Evolutionary conservation across 2,797 vertebrate genomes (phyloP).

Genomic region (Takifugu ocellatus): DNA sequence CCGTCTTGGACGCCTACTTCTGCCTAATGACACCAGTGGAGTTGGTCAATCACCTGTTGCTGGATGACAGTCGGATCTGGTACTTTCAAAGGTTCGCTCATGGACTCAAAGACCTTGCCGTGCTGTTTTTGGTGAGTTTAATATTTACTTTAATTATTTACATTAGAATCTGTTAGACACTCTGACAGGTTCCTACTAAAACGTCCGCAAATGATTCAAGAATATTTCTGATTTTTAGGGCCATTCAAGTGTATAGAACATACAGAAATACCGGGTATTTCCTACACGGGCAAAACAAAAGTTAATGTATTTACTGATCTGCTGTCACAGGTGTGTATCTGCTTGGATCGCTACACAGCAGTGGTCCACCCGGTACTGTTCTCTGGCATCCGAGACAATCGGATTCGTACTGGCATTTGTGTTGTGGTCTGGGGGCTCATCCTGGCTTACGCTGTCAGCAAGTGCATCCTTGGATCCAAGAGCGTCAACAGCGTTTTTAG

Average conservation of each 20-base stretch:
- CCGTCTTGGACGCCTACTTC: slow-evolving; percentile 70
- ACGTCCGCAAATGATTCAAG: no score
- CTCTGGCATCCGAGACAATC: slow-evolving; percentile 59
- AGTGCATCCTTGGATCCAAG: slow-evolving; percentile 52
- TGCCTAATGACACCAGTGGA: slow-evolving; percentile 73
- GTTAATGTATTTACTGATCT: not conserved
- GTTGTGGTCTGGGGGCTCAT: slow-evolving; percentile 60
- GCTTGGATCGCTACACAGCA: slow-evolving; percentile 74
- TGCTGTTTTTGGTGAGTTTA: slow-evolving; percentile 68
- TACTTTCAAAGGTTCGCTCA: slow-evolving; percentile 69
- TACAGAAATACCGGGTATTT: no score
- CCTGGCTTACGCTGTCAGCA: slow-evolving; percentile 60
- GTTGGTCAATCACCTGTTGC: slow-evolving; percentile 64
- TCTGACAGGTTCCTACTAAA: no score
- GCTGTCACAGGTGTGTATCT: slow-evolving; percentile 67
- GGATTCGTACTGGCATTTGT: slow-evolving; percentile 51
- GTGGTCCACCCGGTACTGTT: slow-evolving; percentile 76
- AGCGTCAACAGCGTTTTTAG: slow-evolving; percentile 62
- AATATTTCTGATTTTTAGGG: no score
- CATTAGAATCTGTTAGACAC: no score
- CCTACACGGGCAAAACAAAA: no score
- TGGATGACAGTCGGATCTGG: slow-evolving; percentile 58
- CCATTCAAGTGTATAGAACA: no score
- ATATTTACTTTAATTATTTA: no score
- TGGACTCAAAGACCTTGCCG: slow-evolving; percentile 69